Evolutionary conservation across 2,113 vertebrate genomes (phyloP), one percentile per base, ranked within the genome.

Genomic region (Lonchura striata): DNA sequence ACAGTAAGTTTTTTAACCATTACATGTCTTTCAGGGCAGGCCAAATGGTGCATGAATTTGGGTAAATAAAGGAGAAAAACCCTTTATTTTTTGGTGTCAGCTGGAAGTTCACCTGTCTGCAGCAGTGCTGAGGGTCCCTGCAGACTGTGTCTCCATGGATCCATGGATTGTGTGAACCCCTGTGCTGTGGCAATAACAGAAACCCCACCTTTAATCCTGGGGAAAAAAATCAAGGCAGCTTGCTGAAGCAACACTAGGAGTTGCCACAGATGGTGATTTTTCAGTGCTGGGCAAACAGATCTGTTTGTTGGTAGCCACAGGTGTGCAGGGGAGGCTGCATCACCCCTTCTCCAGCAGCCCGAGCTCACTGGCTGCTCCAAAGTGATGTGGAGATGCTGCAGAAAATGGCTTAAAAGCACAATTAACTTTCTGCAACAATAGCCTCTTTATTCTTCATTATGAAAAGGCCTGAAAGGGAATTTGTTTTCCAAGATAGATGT

Each of bases 381-480:
- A 90, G 79, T 17, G 39, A 41, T 0, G 11, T 2, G 2, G 56
- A 83, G 64, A 54, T 41, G 68, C 83, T 83, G 82, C 76, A 95
- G 86, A 92, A 90, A 83, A 66, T 0, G 64, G 68, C 71, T 95
- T 85, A 93, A 96, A 94, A 96, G 85, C 84, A 96, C 94, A 96
- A 97, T 97, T 97, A 97, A 81, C 91, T 97, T 82, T 89, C 87
- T 70, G 88, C 91, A 96, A 97, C 97, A 97, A 97, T 97, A 92
- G 92, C 39, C 90, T 93, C 97, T 98, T 98, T 98, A 96, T 97
- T 97, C 97, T 97, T 97, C 96, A 95, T 98, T 97, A 97, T 95
- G 92, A 97, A 97, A 96, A 94, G 82, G 91, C 85, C 25, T 79
- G 96, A 96, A 96, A 97, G 95, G 82, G 95, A 96, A 97, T 96